phyloP scores from a whole-genome alignment of 2,888 invertebrate genomes.

The Idaea aversata region DNA sequence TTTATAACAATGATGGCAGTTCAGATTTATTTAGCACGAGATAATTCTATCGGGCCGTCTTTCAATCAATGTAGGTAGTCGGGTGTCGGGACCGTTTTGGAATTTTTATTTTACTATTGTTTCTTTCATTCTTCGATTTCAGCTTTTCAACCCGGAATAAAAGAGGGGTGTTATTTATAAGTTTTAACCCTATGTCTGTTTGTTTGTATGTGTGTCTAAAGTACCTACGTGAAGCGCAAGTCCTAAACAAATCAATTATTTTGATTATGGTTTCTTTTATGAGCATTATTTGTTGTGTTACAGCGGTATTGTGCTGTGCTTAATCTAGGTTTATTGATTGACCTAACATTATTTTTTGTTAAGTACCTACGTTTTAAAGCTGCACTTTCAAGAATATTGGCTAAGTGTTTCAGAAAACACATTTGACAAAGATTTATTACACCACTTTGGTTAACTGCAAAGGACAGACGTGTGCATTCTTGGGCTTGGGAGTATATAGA shows the following conservation, averaged over 20 bases:
- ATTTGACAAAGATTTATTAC: constrained; percentile 59
- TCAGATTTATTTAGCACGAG: constrained; percentile 7
- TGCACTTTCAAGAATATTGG: constrained; percentile 41
- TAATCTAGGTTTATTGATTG: too few species aligned
- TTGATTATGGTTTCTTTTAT: neutral
- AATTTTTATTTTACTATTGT: neutral
- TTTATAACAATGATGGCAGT: constrained; percentile 38
- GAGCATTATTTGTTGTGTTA: neutral
- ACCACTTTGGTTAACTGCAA: constrained; percentile 38
- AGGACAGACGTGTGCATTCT: constrained; percentile 2
- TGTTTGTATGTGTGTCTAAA: neutral
- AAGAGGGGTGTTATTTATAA: neutral
- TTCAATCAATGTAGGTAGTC: neutral
- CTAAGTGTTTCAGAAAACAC: constrained; percentile 32
- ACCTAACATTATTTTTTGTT: neutral
- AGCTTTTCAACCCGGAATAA: neutral
- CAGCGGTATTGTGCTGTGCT: too few species aligned
- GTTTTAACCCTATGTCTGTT: neutral
- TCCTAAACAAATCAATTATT: neutral
- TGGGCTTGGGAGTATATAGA: constrained; percentile 30
- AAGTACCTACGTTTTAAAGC: neutral
- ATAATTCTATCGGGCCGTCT: neutral
- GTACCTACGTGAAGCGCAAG: neutral
- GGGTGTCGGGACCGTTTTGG: neutral
- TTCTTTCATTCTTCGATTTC: neutral